Evolutionary conservation across 2,113 vertebrate species (phyloP).

Genomic region (Nipponia nippon): DNA sequence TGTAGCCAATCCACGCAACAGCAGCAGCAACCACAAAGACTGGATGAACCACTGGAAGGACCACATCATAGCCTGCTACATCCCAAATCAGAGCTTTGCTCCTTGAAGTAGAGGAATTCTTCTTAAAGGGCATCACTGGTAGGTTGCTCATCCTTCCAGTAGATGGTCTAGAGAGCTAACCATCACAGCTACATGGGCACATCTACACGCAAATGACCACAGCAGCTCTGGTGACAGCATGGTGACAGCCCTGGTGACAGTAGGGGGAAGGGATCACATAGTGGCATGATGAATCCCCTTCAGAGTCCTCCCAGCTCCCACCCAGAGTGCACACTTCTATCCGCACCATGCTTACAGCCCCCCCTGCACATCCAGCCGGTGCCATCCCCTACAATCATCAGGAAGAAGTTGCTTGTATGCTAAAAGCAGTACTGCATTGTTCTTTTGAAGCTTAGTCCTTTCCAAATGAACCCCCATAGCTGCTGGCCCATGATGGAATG

Average conservation of each 20-base stretch:
- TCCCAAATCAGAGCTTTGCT: neutral
- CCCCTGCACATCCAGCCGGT: neutral
- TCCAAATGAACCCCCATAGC: neutral
- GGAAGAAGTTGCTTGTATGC: neutral
- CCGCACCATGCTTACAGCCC: neutral
- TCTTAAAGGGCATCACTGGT: neutral
- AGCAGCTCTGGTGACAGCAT: neutral
- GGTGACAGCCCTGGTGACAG: neutral
- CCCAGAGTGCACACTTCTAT: neutral
- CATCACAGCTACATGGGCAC: no score
- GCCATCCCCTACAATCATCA: neutral
- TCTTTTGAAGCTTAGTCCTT: neutral
- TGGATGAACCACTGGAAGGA: neutral
- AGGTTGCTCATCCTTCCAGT: neutral
- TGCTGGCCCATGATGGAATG: neutral
- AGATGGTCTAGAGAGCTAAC: neutral
- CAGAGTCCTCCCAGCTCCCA: neutral
- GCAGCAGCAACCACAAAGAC: neutral
- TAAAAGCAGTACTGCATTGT: neutral
- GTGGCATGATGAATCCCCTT: neutral
- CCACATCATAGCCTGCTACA: neutral
- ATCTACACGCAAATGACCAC: fast-evolving
- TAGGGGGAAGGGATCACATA: neutral
- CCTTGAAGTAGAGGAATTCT: neutral
- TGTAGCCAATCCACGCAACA: neutral